A percentile compares a stretch with the other conserved stretches of the same genome.
Conservation (phyloP, 2,797 vertebrate genomes). For the Orientallactaga sibirica region DNA sequence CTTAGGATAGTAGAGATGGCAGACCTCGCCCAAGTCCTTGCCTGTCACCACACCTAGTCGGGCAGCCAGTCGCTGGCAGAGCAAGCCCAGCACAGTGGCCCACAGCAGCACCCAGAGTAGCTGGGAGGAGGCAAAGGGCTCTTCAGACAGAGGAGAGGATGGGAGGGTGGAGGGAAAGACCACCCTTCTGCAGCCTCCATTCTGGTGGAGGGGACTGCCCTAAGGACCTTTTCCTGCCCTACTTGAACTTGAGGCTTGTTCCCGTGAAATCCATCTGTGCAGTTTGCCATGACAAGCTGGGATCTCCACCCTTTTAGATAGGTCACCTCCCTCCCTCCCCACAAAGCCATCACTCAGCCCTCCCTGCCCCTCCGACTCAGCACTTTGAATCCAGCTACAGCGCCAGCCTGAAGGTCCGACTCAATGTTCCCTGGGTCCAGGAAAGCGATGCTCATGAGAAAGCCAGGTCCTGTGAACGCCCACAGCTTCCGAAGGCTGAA, state of each 20-base stretch:
- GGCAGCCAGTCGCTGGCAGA: conserved; percentile 90
- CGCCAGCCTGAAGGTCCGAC: conserved; percentile 89
- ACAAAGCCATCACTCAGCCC: background rate
- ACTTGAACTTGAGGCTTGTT: background rate
- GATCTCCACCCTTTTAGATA: background rate
- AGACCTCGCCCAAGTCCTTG: conserved; percentile 88
- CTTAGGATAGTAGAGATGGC: conserved; percentile 90
- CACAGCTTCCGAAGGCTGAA: conserved; percentile 91
- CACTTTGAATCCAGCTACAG: conserved; percentile 89
- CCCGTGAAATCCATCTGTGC: background rate
- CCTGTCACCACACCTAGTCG: conserved; percentile 90
- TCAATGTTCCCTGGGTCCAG: conserved; percentile 91
- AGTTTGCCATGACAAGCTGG: accelerated
- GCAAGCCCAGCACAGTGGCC: conserved; percentile 88
- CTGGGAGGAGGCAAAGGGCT: conserved; percentile 76
- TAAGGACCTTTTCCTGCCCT: background rate
- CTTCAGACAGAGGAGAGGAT: background rate
- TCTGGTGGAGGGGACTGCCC: background rate
- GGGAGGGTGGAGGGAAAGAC: background rate
- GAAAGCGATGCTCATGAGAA: conserved; percentile 92
- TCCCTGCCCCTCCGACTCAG: background rate
- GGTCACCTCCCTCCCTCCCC: background rate
- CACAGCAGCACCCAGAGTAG: conserved; percentile 90
- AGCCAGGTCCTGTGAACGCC: conserved; percentile 90
- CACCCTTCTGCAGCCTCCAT: too few relatives aligned